Conservation (phyloP, 2,888 invertebrate genomes). For the Leucania comma region DNA sequence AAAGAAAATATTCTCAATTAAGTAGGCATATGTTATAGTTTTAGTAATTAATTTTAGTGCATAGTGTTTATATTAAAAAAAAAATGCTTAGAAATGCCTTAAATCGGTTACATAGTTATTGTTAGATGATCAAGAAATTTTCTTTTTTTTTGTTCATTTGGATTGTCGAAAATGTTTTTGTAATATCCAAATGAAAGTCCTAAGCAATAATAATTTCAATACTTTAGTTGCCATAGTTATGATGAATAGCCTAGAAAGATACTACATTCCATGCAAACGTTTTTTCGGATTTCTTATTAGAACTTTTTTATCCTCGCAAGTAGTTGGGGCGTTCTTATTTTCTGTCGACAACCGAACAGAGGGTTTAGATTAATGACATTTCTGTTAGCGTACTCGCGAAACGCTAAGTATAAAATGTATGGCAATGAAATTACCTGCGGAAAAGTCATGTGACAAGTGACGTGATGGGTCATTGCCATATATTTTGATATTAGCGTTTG, state of each 20-base stretch:
- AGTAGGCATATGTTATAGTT: slow-evolving; percentile 57
- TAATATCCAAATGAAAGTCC: not conserved
- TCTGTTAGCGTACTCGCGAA: too few species aligned
- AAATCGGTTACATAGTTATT: slow-evolving; percentile 49
- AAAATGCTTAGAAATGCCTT: slow-evolving; percentile 65
- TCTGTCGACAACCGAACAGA: too few species aligned
- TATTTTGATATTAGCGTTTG: too few species aligned
- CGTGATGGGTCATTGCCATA: too few species aligned
- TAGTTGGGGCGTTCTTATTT: not conserved
- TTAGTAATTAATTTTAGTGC: slow-evolving; percentile 57
- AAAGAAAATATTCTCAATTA: slow-evolving; percentile 79
- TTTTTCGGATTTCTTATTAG: not conserved
- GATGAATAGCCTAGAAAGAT: slow-evolving; percentile 26
- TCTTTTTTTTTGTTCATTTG: slow-evolving; percentile 1
- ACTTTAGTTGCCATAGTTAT: slow-evolving; percentile 19
- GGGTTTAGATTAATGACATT: too few species aligned
- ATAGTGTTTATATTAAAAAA: slow-evolving; percentile 46
- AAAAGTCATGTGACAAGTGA: too few species aligned
- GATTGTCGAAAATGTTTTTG: slow-evolving; percentile 2
- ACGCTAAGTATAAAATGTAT: too few species aligned
- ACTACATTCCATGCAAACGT: slow-evolving; percentile 56
- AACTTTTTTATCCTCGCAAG: too few species aligned
- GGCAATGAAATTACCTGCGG: too few species aligned
- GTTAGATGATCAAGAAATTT: slow-evolving; percentile 16
- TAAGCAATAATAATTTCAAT: slow-evolving; percentile 19